Evolutionary conservation across 2,888 invertebrate genomes (phyloP), one percentile per base, ranked within the genome.

Genomic region (Brenthis ino): DNA sequence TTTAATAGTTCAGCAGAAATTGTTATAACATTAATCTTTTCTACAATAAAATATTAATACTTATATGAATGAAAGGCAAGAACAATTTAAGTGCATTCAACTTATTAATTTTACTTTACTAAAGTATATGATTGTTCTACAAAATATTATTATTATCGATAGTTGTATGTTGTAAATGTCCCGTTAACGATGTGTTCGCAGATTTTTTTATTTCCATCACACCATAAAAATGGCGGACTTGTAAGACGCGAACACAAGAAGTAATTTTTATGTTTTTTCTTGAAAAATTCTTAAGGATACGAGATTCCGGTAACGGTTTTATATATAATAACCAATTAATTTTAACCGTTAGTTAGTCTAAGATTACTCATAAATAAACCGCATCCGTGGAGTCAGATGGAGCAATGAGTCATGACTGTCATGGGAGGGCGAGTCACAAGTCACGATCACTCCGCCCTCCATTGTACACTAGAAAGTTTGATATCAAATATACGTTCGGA

Each of bases 381-480:
- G 51, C 57, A 70, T 60, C 67, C 63, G 63, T 56, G 61, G 67
- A 64, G 64, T 55, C 24, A 47, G 48, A 66, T 67, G 57, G 60
- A 67, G 67, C 57, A 68, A 57, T 73, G 75, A 77, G 68, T 76
- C 76, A 77, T 70, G 74, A 64, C 65, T 61, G 74, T 73, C 74
- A 69, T 71, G 70, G 67, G 75, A 73, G 74, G 73, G 69, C 67
- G 69, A 72, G 71, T 68, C 71, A 71, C 70, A 67, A 72, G 72
- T 75, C 77, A 75, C 77, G 76, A 77, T 75, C 71, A 75, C 73
- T 72, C 76, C 78, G 74, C 78, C 78, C 72, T 73, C 77, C 75
- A 78, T 79, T 78, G 79, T 77, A 67, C 57, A 57, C 58, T 74
- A 74, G 77, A 78, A 76, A 78, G 75, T 75, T 76, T 67, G 58